Percentiles rank a stretch among this genome's conserved stretches.
Conservation (phyloP, 2,797 vertebrate species). For the Peromyscus attwateri region DNA sequence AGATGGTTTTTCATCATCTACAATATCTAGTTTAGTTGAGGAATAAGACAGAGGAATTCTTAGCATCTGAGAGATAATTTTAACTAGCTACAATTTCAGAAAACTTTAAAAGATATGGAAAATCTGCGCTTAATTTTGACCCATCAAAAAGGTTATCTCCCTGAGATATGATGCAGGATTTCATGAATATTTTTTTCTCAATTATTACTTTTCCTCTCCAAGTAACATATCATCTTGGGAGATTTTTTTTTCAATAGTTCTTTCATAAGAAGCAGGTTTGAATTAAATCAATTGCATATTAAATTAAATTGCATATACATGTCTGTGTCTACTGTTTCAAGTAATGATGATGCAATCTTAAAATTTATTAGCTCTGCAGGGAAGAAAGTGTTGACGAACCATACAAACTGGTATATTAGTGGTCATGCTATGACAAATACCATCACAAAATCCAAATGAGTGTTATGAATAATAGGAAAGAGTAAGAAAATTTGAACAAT, state of each 20-base stretch:
- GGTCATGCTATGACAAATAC: background rate
- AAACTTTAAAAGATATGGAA: slow-evolving; percentile 34
- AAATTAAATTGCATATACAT: background rate
- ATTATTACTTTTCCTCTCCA: slow-evolving; percentile 60
- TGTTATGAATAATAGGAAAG: background rate
- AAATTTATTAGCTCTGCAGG: background rate
- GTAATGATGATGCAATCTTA: background rate
- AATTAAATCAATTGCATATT: slow-evolving; percentile 47
- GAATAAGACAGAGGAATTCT: slow-evolving; percentile 22
- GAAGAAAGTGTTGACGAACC: background rate
- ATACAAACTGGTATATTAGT: slow-evolving; percentile 5
- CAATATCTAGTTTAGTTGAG: slow-evolving; percentile 9
- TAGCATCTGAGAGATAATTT: background rate
- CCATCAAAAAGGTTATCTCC: slow-evolving; percentile 47
- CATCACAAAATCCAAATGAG: slow-evolving; percentile 31
- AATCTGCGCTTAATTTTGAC: background rate
- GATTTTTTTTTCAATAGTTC: slow-evolving; percentile 40
- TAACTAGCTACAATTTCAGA: slow-evolving; percentile 34
- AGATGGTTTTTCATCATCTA: background rate
- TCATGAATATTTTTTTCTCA: slow-evolving; percentile 67
- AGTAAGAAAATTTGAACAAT: background rate
- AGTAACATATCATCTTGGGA: slow-evolving; percentile 54
- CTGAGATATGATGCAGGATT: slow-evolving; percentile 26
- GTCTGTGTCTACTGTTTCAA: background rate
- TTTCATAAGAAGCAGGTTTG: slow-evolving; percentile 58